Evolutionary conservation across 2,888 invertebrate genomes (phyloP), one percentile per base, ranked within the genome.

Genomic region (Campoplex nolae): DNA sequence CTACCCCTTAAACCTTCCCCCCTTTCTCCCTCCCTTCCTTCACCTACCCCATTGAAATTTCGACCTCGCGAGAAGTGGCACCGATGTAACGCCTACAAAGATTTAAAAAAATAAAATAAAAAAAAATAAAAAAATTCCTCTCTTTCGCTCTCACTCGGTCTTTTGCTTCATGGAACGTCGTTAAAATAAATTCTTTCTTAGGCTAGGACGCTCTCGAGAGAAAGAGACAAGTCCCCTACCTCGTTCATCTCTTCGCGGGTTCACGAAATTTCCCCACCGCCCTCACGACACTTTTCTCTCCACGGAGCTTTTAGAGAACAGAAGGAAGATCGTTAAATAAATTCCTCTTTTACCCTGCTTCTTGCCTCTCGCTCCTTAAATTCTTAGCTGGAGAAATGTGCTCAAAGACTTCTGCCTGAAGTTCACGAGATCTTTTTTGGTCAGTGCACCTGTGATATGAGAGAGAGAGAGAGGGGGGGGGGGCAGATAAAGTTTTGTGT

Each of bases 121-220:
- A 54, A 48, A 76, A 75, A 68, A 16, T 42, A 18, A 75, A 68
- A 16, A 38, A 18, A 38, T 18, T 38, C 70, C 13, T 32, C 71
- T 18, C 32, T 51, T 18, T 35, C 9, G 11, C 32, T 32, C 45
- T 28, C 32, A 13, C 32, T 51, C 71, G 18, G 23, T 70, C 13
- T 28, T 45, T 70, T 45, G 35, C 28, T 48, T 70, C 42, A 51
- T 68, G 42, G 32, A 70, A 51, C 56, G 56, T 70, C 81, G 81
- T 81, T 84, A 77, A 83, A 80, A 87, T 80, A 84, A 87, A 87
- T 85, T 82, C 77, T 73, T 82, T 77, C 42, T 56, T 71, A 67
- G 54, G 38, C 56, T 58, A 58, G 67, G 73, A 78, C 56, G 65
- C 68, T 68, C 28, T 38, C 38, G 74, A 73, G 42, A 85, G 73